These are phyloP conservation scores for Coturnix japonica DNA, from an alignment of 2,113 vertebrate genomes.

Conservation along the genomic window DNA sequence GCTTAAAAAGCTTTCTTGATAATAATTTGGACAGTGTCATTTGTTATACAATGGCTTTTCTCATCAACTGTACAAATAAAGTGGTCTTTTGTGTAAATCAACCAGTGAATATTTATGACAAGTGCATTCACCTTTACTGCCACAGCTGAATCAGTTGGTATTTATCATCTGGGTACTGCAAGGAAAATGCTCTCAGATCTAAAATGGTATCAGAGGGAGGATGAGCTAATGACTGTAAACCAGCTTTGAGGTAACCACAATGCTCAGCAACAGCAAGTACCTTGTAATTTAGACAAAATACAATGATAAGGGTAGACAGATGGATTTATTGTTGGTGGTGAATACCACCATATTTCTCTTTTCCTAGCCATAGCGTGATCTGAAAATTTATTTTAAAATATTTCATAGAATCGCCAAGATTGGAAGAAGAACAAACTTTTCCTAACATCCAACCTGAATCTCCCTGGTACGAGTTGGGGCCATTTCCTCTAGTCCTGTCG, in stretches of 20 bases:
- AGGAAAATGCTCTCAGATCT: constrained; percentile 4
- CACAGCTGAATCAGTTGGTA: constrained; percentile 40
- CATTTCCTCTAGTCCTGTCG: too few species aligned
- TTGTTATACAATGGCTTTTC: constrained; percentile 32
- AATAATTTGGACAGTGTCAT: constrained; percentile 19
- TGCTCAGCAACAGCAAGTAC: neutral
- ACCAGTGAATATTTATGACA: constrained; percentile 43
- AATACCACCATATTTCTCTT: neutral
- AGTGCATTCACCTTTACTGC: constrained; percentile 49
- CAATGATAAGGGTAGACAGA: neutral
- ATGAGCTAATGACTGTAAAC: constrained; percentile 33
- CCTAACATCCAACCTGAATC: too few species aligned
- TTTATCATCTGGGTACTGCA: constrained; percentile 1
- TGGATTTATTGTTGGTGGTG: neutral
- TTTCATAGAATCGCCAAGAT: neutral
- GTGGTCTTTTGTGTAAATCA: constrained; percentile 40
- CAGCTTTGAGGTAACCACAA: neutral
- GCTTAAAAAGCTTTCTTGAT: constrained; percentile 21
- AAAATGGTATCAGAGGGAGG: neutral
- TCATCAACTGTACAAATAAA: constrained; percentile 42
- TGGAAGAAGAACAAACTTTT: too few species aligned
- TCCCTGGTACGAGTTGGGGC: too few species aligned
- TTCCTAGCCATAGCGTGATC: neutral
- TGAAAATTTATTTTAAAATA: neutral
- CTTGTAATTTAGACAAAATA: neutral